Base-by-base conservation (phyloP, 2,888 invertebrate genomes). In the Danaus chrysippus region DNA sequence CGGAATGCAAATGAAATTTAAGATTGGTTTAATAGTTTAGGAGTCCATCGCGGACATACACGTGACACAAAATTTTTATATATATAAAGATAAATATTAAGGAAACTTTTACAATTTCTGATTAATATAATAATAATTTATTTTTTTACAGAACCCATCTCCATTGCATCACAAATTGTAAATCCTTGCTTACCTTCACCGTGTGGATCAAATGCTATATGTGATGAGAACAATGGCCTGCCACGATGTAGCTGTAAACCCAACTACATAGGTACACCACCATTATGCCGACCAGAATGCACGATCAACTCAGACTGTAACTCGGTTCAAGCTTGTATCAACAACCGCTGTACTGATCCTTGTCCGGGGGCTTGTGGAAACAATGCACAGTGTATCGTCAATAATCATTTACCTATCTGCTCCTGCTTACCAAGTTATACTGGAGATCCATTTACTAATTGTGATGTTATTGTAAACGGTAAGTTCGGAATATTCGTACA, bases 281-380 rank as follows among this genome's bases (percentile, higher is more conserved):
- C 95, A 60, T 93, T 93, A 19, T 96, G 95, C 76, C 89, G 95
- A 68, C 95, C 95, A 2, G 95, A 95, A 82, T 96, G 95, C 78
- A 90, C 93, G 1, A 80, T 94, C 3, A 94, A 94, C 81, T 93
- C 94, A 0, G 95, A 95, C 76, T 96, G 96, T 77, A 88, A 93
- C 6, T 92, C 94, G 2, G 91, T 93, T 64, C 92, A 86, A 70
- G 94, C 95, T 10, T 96, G 96, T 72, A 92, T 95, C 23, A 93
- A 93, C 71, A 93, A 93, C 71, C 95, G 93, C 76, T 96, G 96
- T 74, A 79, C 85, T 56, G 94, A 96, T 82, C 96, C 96, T 10
- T 96, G 96, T 72, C 94, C 95, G 9, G 95, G 95, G 65, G 94
- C 94, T 5, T 96, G 96, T 77, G 95, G 95, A 10, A 92, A 91